phyloP scores from a whole-genome alignment of 2,888 invertebrate species.

The Xylota sylvarum region DNA sequence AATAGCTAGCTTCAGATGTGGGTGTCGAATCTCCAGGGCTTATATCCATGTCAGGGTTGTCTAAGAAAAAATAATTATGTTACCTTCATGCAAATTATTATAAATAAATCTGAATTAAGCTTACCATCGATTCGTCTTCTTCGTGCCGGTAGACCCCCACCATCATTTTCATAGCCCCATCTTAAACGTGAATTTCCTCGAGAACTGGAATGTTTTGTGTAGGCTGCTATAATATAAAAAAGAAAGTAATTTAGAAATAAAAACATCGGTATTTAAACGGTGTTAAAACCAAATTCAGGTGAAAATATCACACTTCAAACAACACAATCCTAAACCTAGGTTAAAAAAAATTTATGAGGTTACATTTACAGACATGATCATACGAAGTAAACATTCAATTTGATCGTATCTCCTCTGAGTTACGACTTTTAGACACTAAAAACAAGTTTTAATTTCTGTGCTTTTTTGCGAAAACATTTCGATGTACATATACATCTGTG shows the following conservation, averaged over 20 bases:
- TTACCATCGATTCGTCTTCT: constrained; percentile 84
- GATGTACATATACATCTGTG: too few relatives aligned
- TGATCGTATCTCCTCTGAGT: too few relatives aligned
- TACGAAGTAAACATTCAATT: too few relatives aligned
- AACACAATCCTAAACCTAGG: too few relatives aligned
- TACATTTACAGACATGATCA: too few relatives aligned
- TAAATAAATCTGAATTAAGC: not conserved
- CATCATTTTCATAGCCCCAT: constrained; percentile 85
- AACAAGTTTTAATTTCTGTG: too few relatives aligned
- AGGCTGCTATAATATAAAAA: constrained; percentile 84
- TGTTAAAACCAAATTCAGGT: too few relatives aligned
- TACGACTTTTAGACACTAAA: too few relatives aligned
- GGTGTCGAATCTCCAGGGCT: constrained; percentile 96
- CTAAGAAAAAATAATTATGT: constrained; percentile 78
- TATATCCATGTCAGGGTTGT: constrained; percentile 96
- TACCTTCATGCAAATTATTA: constrained; percentile 36
- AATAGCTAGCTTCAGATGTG: constrained; percentile 92
- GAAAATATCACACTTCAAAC: too few relatives aligned
- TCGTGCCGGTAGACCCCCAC: constrained; percentile 82
- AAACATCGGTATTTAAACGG: too few relatives aligned
- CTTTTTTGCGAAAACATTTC: too few relatives aligned
- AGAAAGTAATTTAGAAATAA: not conserved
- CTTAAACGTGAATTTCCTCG: constrained; percentile 85
- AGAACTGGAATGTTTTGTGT: constrained; percentile 92
- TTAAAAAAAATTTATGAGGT: too few relatives aligned